Conservation (phyloP, 92 coral and sea anemone species). For the Umimayanthus chanpuru region DNA sequence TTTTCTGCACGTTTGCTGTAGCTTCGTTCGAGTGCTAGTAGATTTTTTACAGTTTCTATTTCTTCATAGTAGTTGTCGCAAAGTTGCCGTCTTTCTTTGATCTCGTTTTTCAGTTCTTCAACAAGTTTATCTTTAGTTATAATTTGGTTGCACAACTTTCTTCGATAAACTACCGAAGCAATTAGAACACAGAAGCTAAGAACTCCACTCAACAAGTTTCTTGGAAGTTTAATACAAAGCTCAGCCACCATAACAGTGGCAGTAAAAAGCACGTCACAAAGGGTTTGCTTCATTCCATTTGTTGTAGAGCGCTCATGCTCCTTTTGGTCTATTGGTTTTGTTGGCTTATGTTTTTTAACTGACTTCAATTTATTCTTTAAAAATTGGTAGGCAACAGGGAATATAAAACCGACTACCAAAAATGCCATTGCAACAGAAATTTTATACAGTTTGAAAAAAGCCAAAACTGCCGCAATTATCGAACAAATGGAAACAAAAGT, state of each 20-base stretch:
- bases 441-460: slow-evolving; percentile 15
- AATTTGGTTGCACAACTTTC: slow-evolving; percentile 42
- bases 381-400: slow-evolving; percentile 7
- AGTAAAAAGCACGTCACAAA: slow-evolving; percentile 28
- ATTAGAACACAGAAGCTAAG: slow-evolving; percentile 33
- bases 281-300: not conserved
- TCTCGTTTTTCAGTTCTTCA: slow-evolving; percentile 50
- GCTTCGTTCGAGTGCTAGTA: slow-evolving; percentile 73
- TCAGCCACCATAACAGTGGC: slow-evolving; percentile 2
- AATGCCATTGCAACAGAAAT: slow-evolving; percentile 10
- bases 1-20: slow-evolving; percentile 65
- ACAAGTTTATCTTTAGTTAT: slow-evolving; percentile 37
- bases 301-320: not conserved
- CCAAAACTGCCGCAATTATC: slow-evolving; percentile 15
- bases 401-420: slow-evolving; percentile 16
- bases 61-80: slow-evolving; percentile 63
- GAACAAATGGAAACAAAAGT: not conserved
- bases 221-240: slow-evolving; percentile 15
- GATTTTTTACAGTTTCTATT: slow-evolving; percentile 69
- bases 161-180: slow-evolving; percentile 42
- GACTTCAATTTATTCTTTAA: not conserved
- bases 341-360: not conserved
- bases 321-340: not conserved
- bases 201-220: not conserved
- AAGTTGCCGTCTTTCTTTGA: slow-evolving; percentile 48